Conservation (phyloP, 64 coral and sea anemone genomes). For the Montipora sp. region DNA sequence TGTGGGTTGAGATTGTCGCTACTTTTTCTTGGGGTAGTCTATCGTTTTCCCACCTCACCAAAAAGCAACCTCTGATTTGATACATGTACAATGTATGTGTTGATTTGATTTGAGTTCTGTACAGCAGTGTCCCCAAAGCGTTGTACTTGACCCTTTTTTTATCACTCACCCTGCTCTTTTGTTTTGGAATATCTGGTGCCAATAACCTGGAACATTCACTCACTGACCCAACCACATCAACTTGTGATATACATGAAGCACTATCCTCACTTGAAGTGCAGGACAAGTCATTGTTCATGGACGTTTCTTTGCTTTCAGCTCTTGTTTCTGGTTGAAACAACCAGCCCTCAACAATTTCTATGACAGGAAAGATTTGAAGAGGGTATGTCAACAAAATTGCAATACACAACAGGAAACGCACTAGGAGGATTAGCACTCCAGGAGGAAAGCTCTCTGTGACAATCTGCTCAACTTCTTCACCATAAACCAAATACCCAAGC, state of each 20-base stretch:
- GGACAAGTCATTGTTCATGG: not conserved
- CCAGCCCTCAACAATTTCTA: constrained; percentile 83
- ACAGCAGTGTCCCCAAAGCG: no score
- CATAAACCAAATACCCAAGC: constrained; percentile 81
- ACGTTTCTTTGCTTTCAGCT: not conserved
- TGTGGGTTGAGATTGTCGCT: no score
- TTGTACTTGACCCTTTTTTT: no score
- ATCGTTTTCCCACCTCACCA: no score
- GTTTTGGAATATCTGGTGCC: constrained; percentile 48
- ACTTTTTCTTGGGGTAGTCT: no score
- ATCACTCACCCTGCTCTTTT: constrained; percentile 18
- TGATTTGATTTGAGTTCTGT: no score
- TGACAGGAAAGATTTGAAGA: constrained; percentile 83
- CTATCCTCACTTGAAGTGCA: not conserved
- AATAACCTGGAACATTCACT: constrained; percentile 26
- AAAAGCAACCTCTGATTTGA: no score
- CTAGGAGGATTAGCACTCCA: constrained; percentile 56
- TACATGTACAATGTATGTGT: no score
- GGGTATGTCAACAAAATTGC: constrained; percentile 88
- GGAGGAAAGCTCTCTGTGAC: constrained; percentile 74
- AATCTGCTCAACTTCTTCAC: constrained; percentile 77
- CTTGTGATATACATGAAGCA: not conserved
- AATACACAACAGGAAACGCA: constrained; percentile 69
- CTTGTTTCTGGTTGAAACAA: constrained; percentile 60
- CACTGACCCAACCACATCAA: not conserved